A percentile compares a stretch with the other conserved stretches of the same genome.
phyloP scores from a whole-genome alignment of 2,888 invertebrate species.

The Noctua janthina region DNA sequence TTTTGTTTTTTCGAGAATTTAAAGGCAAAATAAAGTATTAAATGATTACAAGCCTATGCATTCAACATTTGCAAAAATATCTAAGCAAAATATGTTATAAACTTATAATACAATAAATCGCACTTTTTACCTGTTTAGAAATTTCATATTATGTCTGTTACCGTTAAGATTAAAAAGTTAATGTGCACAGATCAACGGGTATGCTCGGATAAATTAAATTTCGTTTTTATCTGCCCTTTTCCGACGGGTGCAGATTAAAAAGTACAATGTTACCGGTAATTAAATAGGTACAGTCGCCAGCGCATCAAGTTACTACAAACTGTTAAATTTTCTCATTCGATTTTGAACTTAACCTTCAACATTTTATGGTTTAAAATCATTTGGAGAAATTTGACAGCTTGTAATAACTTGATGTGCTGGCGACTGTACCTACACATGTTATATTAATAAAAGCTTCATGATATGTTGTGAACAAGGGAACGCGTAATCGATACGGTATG shows the following conservation, averaged over 20 bases:
- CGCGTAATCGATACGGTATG: neutral
- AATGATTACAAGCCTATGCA: neutral
- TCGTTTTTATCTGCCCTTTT: neutral
- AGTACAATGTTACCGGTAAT: neutral
- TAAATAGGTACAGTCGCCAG: neutral
- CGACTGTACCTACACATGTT: neutral
- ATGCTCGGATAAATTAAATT: neutral
- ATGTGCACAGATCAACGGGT: neutral
- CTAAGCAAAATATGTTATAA: neutral
- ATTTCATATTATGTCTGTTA: neutral
- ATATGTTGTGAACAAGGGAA: neutral
- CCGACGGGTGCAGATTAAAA: neutral
- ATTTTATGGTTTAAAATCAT: too few relatives aligned
- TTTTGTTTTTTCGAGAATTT: neutral
- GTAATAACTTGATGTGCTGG: too few relatives aligned
- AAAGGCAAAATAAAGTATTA: neutral
- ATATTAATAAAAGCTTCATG: neutral
- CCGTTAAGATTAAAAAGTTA: neutral
- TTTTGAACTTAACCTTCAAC: too few relatives aligned
- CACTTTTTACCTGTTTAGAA: neutral
- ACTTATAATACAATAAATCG: conserved; percentile 1
- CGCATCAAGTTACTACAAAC: too few relatives aligned
- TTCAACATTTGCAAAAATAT: neutral
- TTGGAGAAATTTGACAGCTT: too few relatives aligned
- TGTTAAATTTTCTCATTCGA: too few relatives aligned